Percentiles rank a stretch among this genome's conserved stretches.
Evolutionary conservation across 2,797 vertebrate genomes (phyloP).

Genomic region (Stomatorhinus walkeri): DNA sequence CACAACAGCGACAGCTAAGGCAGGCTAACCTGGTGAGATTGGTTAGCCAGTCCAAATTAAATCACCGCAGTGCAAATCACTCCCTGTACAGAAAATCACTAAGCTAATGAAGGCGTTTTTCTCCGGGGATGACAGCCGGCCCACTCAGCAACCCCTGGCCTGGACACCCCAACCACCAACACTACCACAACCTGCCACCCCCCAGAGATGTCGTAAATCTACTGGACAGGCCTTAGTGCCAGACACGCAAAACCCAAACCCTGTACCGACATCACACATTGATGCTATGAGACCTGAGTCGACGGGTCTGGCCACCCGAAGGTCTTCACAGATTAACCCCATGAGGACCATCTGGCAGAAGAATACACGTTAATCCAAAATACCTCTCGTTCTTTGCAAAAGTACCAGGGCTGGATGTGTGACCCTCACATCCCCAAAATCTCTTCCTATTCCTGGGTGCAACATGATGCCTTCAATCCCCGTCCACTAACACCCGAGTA

Average conservation of each 20-base stretch:
- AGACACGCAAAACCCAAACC: not conserved
- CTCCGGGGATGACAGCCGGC: constrained; percentile 38
- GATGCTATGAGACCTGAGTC: not conserved
- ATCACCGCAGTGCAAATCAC: constrained; percentile 45
- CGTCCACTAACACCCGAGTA: not conserved
- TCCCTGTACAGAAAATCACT: constrained; percentile 35
- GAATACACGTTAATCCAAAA: not conserved
- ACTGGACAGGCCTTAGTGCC: not conserved
- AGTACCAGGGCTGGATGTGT: not conserved
- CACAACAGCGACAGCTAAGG: not conserved
- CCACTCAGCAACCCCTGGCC: not conserved
- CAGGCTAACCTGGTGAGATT: constrained; percentile 23
- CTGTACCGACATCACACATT: not conserved
- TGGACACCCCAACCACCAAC: not conserved
- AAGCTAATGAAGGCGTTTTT: constrained; percentile 32
- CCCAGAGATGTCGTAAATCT: not conserved
- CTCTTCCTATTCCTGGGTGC: not conserved
- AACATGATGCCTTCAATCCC: not conserved
- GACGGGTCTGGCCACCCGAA: not conserved
- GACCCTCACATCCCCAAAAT: not conserved
- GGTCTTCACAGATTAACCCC: not conserved
- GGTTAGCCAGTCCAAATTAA: constrained; percentile 43
- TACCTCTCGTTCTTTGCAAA: not conserved
- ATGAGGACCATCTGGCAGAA: not conserved
- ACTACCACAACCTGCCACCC: not conserved